Conservation (phyloP, 2,797 vertebrate genomes). For the Rousettus madagascariensis region DNA sequence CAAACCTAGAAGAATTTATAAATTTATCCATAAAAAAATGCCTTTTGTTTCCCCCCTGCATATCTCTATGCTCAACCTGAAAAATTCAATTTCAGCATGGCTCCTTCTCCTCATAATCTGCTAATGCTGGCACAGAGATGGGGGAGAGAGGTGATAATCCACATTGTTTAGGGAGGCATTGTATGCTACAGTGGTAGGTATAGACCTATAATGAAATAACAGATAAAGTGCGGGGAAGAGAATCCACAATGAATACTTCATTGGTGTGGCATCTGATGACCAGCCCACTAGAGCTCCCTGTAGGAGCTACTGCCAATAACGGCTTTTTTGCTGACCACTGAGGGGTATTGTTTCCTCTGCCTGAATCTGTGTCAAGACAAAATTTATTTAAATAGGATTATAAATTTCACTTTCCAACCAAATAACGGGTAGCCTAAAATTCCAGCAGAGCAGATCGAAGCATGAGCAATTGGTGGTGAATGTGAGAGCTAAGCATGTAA, state of each 20-base stretch:
- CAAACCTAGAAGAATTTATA: background rate
- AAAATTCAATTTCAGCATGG: background rate
- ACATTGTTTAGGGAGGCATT: background rate
- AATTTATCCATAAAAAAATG: background rate
- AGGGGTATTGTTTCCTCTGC: background rate
- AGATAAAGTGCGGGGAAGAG: background rate
- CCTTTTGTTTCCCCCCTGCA: background rate
- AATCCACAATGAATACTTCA: background rate
- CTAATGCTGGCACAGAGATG: background rate
- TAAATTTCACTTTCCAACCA: background rate
- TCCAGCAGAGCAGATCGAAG: background rate
- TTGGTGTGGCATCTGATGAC: background rate
- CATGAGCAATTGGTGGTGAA: background rate
- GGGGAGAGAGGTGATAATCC: background rate
- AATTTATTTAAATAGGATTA: background rate
- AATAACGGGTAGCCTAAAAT: background rate
- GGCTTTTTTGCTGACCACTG: background rate
- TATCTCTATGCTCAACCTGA: background rate
- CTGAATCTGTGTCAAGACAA: background rate
- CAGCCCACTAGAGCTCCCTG: background rate
- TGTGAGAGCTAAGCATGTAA: background rate
- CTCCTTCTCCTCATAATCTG: slow-evolving; percentile 3
- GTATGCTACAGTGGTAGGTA: background rate
- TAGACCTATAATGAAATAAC: background rate
- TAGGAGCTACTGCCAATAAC: background rate